A percentile compares a stretch with the other conserved stretches of the same genome.
Evolutionary conservation across 2,888 invertebrate species (phyloP).

Genomic region (Smittia sp.): DNA sequence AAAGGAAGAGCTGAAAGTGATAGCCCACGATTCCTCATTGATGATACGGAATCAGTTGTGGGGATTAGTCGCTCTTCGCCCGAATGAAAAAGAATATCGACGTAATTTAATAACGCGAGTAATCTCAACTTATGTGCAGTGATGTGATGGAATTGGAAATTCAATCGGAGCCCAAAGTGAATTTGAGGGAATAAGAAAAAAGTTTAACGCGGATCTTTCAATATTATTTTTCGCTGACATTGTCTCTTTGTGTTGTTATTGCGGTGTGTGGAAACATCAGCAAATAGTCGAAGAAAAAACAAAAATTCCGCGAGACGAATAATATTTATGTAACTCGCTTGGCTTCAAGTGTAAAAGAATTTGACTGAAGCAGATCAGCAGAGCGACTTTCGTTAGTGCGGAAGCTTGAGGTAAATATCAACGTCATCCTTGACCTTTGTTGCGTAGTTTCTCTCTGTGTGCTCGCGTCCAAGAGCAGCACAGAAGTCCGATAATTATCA

Average conservation of each 20-base stretch:
- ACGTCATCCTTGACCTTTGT: slow-evolving; percentile 11
- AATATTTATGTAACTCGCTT: slow-evolving; percentile 9
- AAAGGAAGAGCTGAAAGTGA: slow-evolving; percentile 2
- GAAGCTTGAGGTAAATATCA: background rate
- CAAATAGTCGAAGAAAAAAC: background rate
- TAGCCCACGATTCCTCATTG: background rate
- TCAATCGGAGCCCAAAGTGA: background rate
- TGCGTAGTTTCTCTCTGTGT: background rate
- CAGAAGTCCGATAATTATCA: background rate
- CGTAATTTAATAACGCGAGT: background rate
- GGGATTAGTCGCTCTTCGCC: background rate
- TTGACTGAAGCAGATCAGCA: slow-evolving; percentile 5
- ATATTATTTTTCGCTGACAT: background rate
- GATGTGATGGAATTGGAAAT: background rate
- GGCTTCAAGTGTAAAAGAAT: slow-evolving; percentile 1
- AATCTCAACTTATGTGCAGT: background rate
- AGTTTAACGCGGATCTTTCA: background rate
- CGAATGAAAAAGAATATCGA: background rate
- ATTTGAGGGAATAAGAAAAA: background rate
- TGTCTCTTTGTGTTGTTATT: slow-evolving; percentile 9
- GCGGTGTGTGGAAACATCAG: background rate
- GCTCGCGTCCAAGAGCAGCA: background rate
- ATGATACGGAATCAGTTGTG: slow-evolving; percentile 27
- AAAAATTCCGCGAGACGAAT: slow-evolving; percentile 16
- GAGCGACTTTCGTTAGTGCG: background rate